A percentile compares a stretch with the other conserved stretches of the same genome.
phyloP scores from a whole-genome alignment of 23 tunicate species.

The Styela plicata region DNA sequence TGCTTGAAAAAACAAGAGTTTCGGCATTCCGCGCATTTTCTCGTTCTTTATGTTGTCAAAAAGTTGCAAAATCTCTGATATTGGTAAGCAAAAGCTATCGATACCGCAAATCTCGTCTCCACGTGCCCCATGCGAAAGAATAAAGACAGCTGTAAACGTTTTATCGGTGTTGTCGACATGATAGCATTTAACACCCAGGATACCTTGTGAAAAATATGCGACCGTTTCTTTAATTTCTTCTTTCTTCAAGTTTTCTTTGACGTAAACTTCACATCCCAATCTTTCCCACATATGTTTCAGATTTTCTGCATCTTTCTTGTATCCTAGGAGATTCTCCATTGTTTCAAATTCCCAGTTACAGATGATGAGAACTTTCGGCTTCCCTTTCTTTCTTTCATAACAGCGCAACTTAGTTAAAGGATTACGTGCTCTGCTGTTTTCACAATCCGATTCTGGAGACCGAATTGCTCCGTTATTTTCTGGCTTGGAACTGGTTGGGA shows the following conservation, averaged over 20 bases:
- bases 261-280: not conserved
- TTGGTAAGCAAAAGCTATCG: not conserved
- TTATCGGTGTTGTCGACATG: too few species aligned
- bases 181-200: not conserved
- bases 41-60: not conserved
- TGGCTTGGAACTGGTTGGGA: too few species aligned
- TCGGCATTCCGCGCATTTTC: not conserved
- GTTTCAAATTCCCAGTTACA: not conserved
- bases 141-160: not conserved
- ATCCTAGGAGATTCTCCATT: not conserved
- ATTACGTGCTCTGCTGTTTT: too few species aligned
- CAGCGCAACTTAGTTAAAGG: too few species aligned
- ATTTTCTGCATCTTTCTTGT: not conserved
- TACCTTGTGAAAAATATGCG: not conserved
- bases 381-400: too few species aligned
- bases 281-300: not conserved
- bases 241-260: too few species aligned
- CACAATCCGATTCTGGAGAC: too few species aligned
- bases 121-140: not conserved
- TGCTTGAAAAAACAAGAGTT: not conserved
- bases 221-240: not conserved
- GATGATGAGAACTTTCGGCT: not conserved
- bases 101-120: not conserved
- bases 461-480: too few species aligned
- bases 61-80: not conserved